A percentile compares a stretch with the other conserved stretches of the same genome.
Evolutionary conservation across 2,113 vertebrate genomes (phyloP).

Genomic region (Gorsachius goisagi): DNA sequence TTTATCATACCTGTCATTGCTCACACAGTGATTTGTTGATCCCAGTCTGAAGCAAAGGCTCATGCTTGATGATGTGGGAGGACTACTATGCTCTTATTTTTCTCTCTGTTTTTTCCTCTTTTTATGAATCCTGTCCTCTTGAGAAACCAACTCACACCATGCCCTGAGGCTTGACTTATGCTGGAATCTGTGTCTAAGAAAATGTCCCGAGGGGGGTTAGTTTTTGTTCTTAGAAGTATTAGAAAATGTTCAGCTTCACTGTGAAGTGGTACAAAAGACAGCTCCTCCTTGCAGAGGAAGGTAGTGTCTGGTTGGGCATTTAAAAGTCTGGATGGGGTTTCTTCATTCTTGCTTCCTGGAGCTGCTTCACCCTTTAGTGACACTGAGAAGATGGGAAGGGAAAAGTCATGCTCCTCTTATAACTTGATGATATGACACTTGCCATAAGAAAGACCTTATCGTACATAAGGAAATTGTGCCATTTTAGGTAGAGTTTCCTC

Average conservation of each 20-base stretch:
- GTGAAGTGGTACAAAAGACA: neutral
- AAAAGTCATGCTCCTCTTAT: neutral
- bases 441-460: neutral
- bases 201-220: neutral
- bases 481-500: neutral
- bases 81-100: neutral
- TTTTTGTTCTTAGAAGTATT: neutral
- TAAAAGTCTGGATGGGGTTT: neutral
- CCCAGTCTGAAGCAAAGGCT: neutral
- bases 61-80: neutral
- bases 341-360: neutral
- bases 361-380: neutral
- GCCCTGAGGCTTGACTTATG: neutral
- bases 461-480: fast-evolving
- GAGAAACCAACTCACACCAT: neutral
- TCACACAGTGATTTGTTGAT: neutral
- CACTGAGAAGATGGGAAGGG: neutral
- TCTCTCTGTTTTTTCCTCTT: neutral
- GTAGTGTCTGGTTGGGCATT: neutral
- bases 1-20: neutral
- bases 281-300: neutral
- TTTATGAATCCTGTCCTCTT: neutral
- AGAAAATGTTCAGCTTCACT: neutral
- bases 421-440: neutral
- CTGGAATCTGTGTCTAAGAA: neutral